Evolutionary conservation across 2,113 vertebrate genomes (phyloP).

Genomic region (Grammomys surdaster): DNA sequence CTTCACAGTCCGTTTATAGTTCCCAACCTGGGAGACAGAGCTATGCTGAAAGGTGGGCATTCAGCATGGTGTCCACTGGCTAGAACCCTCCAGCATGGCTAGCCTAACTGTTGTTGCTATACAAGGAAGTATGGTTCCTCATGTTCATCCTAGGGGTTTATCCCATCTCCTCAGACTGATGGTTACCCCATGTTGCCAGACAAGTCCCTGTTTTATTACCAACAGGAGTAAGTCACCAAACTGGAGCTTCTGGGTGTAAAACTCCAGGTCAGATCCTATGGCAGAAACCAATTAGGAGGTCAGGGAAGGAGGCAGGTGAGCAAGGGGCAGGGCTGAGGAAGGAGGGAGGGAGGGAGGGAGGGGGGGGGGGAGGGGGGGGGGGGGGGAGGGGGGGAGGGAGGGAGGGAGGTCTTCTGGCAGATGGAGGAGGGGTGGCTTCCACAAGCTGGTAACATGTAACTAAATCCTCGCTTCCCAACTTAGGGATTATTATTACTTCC

Average conservation of each 20-base stretch:
- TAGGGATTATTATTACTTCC: background rate
- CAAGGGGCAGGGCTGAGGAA: background rate
- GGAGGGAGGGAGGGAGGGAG: too few relatives aligned
- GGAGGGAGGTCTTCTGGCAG: background rate
- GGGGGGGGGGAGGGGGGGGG: background rate
- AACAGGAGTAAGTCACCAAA: background rate
- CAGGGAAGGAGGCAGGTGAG: background rate
- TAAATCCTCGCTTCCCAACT: background rate
- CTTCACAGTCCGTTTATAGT: conserved; percentile 97
- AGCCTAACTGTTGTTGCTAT: background rate
- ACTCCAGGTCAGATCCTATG: background rate
- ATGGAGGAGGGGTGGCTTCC: background rate
- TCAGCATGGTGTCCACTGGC: background rate
- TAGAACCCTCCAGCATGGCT: background rate
- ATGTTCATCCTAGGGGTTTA: too few relatives aligned
- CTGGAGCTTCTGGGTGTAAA: background rate
- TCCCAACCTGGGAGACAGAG: conserved; percentile 91
- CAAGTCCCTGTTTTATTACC: background rate
- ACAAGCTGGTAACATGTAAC: background rate
- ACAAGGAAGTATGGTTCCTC: background rate
- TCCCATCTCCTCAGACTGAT: background rate
- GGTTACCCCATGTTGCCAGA: accelerated
- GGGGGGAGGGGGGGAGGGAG: too few relatives aligned
- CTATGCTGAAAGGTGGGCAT: accelerated
- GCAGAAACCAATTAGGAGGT: background rate